phyloP scores from a whole-genome alignment of 2,888 invertebrate species.

The Athalia rosae region DNA sequence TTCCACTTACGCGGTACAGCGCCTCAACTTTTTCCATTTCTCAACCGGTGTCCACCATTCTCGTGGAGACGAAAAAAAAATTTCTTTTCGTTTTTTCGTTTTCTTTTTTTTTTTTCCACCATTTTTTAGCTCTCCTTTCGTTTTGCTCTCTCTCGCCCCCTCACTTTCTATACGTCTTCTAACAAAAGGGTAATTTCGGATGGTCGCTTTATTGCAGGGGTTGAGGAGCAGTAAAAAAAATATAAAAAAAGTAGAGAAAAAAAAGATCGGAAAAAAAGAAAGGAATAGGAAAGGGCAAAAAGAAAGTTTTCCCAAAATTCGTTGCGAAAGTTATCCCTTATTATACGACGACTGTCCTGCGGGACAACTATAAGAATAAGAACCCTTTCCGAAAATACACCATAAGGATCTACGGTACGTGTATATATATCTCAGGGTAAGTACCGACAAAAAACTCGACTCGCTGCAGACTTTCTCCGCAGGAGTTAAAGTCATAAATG shows the following conservation, averaged over 20 bases:
- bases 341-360: conserved; percentile 10
- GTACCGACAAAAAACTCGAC: conserved; percentile 45
- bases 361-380: conserved; percentile 11
- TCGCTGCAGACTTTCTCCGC: conserved; percentile 42
- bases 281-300: conserved; percentile 52
- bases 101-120: conserved; percentile 41
- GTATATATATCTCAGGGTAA: no score
- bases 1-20: conserved; percentile 41
- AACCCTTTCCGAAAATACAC: conserved; percentile 63
- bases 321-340: conserved; percentile 55
- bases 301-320: conserved; percentile 60
- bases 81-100: conserved; percentile 10
- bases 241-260: conserved; percentile 44
- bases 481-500: conserved; percentile 63
- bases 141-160: conserved; percentile 63
- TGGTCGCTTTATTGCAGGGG: conserved; percentile 70
- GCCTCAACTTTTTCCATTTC: conserved; percentile 44
- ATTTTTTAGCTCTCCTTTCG: conserved; percentile 33
- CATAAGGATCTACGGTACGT: conserved; percentile 36
- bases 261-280: conserved; percentile 1
- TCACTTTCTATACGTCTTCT: conserved; percentile 31
- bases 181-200: conserved; percentile 58
- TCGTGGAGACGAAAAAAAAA: neutral
- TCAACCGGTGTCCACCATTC: conserved; percentile 42
- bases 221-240: conserved; percentile 58